Percentiles rank a stretch among this genome's conserved stretches.
phyloP scores from a whole-genome alignment of 2,113 vertebrate species.

The Etia nguti region DNA sequence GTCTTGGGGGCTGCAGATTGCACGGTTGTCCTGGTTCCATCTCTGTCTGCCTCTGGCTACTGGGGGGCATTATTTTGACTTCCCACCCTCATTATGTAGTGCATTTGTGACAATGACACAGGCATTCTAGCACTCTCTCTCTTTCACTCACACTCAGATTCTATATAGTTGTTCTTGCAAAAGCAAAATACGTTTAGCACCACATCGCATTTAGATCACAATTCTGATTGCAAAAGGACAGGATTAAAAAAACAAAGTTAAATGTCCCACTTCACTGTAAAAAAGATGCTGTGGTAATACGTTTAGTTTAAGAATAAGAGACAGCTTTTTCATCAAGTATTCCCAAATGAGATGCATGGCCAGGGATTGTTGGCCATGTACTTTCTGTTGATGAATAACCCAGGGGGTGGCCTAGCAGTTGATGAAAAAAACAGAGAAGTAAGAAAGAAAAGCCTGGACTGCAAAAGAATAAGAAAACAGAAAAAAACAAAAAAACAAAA shows the following conservation, averaged over 20 bases:
- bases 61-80: neutral
- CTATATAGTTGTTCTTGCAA: too few species aligned
- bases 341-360: neutral
- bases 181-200: too few species aligned
- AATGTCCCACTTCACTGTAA: neutral
- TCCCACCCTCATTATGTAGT: neutral
- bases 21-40: neutral
- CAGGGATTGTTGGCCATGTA: neutral
- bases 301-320: neutral
- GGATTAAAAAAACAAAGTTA: neutral
- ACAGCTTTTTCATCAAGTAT: neutral
- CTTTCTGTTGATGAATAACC: neutral
- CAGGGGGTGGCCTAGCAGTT: neutral
- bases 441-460: neutral
- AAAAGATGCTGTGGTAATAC: neutral
- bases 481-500: neutral
- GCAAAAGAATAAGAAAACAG: rapidly evolving
- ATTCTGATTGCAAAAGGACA: too few species aligned
- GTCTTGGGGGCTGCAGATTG: neutral
- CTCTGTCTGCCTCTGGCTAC: neutral
- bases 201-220: too few species aligned
- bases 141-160: too few species aligned
- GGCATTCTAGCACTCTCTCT: too few species aligned
- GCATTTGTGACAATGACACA: too few species aligned
- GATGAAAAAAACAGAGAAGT: neutral